Evolutionary conservation across 2,888 invertebrate species (phyloP).

Genomic region (Tubulanus polymorphus): DNA sequence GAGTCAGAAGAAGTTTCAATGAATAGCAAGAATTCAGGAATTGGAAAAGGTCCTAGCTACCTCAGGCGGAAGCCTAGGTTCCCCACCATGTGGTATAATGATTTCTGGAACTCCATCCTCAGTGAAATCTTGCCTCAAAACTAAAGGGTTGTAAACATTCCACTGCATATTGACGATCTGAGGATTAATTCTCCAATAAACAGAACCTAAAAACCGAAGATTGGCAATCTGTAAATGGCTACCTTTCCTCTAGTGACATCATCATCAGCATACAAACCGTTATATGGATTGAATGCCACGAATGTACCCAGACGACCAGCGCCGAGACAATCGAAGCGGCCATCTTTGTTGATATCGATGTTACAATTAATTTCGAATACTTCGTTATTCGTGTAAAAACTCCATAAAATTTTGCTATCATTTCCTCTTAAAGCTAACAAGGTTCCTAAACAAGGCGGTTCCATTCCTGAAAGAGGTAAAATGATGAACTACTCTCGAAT

Average conservation of each 20-base stretch:
- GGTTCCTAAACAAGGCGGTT: slow-evolving; percentile 35
- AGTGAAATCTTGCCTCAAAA: slow-evolving; percentile 40
- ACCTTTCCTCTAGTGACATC: not conserved
- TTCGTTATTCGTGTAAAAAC: slow-evolving; percentile 24
- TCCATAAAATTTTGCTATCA: slow-evolving; percentile 42
- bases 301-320: slow-evolving; percentile 35
- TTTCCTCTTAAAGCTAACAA: slow-evolving; percentile 41
- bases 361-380: slow-evolving; percentile 40
- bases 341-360: slow-evolving; percentile 44
- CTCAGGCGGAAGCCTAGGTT: slow-evolving; percentile 21
- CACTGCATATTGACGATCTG: slow-evolving; percentile 26
- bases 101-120: slow-evolving; percentile 42
- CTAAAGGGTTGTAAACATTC: slow-evolving; percentile 38
- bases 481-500: not conserved
- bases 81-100: slow-evolving; percentile 40
- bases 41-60: not conserved
- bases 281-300: slow-evolving; percentile 40
- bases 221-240: not conserved
- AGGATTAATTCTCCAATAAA: slow-evolving; percentile 25
- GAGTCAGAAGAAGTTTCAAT: not conserved
- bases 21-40: not conserved
- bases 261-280: slow-evolving; percentile 25
- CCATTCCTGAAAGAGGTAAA: slow-evolving; percentile 19
- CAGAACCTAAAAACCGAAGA: slow-evolving; percentile 20
- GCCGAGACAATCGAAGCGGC: slow-evolving; percentile 41